A percentile compares a stretch with the other conserved stretches of the same genome.
Evolutionary conservation across 2,888 invertebrate genomes (phyloP).

Genomic region (Trichogramma dendrolimi): DNA sequence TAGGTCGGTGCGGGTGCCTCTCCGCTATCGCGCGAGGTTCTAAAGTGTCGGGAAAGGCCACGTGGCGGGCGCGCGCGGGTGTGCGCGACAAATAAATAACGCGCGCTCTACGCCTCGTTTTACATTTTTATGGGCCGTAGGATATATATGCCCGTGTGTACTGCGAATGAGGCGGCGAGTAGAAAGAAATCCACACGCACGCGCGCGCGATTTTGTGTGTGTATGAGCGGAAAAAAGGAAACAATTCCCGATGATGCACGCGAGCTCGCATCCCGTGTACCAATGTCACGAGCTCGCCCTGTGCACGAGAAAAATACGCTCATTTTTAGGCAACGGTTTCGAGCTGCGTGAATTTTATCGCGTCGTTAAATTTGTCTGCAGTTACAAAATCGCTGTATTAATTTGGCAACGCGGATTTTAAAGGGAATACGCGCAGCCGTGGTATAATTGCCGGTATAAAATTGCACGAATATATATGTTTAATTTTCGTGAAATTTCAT

Average conservation of each 20-base stretch:
- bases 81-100: conserved; percentile 44
- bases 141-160: conserved; percentile 6
- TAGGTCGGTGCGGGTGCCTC: background rate
- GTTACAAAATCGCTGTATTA: background rate
- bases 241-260: conserved; percentile 19
- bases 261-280: background rate
- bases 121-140: conserved; percentile 42
- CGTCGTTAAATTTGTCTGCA: conserved; percentile 14
- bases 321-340: background rate
- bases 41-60: background rate
- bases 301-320: background rate
- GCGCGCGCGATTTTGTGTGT: conserved; percentile 12
- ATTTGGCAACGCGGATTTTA: background rate
- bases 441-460: too few relatives aligned
- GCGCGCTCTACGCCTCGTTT: conserved; percentile 28
- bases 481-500: too few relatives aligned
- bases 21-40: background rate
- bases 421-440: too few relatives aligned
- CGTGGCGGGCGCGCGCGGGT: conserved; percentile 11
- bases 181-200: conserved; percentile 16
- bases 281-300: too few relatives aligned
- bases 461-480: too few relatives aligned
- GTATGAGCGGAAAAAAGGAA: conserved; percentile 17
- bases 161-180: conserved; percentile 4
- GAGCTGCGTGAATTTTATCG: background rate